Conservation (phyloP, 2,888 invertebrate genomes). For the Eurytoma adleriae region DNA sequence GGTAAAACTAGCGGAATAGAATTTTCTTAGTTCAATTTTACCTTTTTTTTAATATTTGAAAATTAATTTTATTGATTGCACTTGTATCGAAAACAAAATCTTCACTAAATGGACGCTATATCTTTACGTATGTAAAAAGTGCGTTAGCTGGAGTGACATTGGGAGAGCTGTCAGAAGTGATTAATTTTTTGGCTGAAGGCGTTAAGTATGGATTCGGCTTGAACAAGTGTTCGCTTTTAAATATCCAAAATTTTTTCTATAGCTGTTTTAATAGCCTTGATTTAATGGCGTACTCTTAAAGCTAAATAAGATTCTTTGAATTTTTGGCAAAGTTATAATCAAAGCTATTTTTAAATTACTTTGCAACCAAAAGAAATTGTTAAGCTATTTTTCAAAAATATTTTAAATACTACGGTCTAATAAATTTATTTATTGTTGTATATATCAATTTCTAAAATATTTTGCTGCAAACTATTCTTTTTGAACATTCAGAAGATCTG, state of each 20-base stretch:
- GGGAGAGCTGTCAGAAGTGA: conserved; percentile 51
- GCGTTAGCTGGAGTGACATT: conserved; percentile 46
- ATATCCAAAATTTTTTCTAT: conserved; percentile 11
- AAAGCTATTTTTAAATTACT: too few species aligned
- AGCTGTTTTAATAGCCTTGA: not conserved
- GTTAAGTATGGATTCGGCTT: conserved; percentile 51
- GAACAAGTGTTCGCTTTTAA: conserved; percentile 57
- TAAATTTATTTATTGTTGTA: too few species aligned
- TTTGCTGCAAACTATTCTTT: too few species aligned
- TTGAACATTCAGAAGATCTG: too few species aligned
- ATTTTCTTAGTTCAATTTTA: not conserved
- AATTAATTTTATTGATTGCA: too few species aligned
- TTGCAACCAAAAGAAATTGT: too few species aligned
- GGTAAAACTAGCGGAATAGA: not conserved
- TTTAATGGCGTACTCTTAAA: not conserved
- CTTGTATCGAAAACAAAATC: conserved; percentile 29
- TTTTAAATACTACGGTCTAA: too few species aligned
- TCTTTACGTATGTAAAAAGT: not conserved
- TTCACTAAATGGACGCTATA: conserved; percentile 2
- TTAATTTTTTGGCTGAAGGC: conserved; percentile 52
- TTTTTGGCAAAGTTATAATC: too few species aligned
- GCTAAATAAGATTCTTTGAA: too few species aligned
- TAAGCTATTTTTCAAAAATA: too few species aligned
- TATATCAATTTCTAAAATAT: too few species aligned
- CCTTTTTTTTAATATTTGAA: not conserved